Base-by-base conservation (phyloP, 2,113 vertebrate species). In the Lagopus muta region DNA sequence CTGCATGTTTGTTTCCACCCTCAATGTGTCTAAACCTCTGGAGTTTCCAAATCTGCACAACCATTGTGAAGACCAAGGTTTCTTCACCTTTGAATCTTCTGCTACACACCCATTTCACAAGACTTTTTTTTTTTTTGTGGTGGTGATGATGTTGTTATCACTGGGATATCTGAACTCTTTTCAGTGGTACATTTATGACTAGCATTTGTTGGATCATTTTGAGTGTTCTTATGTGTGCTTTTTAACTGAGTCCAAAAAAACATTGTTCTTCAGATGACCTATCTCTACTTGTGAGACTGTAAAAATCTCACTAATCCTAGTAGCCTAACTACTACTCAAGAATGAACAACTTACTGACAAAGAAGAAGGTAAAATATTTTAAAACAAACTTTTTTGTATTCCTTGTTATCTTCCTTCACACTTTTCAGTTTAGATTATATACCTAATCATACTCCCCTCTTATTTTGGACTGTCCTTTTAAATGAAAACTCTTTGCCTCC, bases 151-250 rank as follows among this genome's bases (percentile, higher is more conserved):
- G 38, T 82, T 43, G 21, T 82, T n/a, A 11, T 38, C 22, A 17
- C 3, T 66, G 43, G 3, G 19, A 13, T 60, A 43, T 12, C 42
- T 67, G 43, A 45, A 5, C 12, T 27, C 24, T 86, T 92, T 62
- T 69, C 40, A 70, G 27, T 72, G 28, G 2, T 21, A 6, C 2
- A 1, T 22, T 80, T 25, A 55, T 40, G 11, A n/a, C 82, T 77
- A 58, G 10, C 6, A 10, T 74, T 73, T 82, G 12, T 70, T 0
- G 0, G 42, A 25, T 45, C 0, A 0, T 58, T 86, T 78, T 75
- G 2, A 76, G 13, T 20, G 5, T 36, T 14, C 14, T n/a, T 30
- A 30, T 55, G 18, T 67, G 7, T 1, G 2, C 0, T 1, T 52
- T 88, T 71, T 83, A 42, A 6, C 14, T 28, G 43, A 83, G 15